phyloP scores from a whole-genome alignment of 2,113 vertebrate genomes.

The Peucedramus taeniatus region DNA sequence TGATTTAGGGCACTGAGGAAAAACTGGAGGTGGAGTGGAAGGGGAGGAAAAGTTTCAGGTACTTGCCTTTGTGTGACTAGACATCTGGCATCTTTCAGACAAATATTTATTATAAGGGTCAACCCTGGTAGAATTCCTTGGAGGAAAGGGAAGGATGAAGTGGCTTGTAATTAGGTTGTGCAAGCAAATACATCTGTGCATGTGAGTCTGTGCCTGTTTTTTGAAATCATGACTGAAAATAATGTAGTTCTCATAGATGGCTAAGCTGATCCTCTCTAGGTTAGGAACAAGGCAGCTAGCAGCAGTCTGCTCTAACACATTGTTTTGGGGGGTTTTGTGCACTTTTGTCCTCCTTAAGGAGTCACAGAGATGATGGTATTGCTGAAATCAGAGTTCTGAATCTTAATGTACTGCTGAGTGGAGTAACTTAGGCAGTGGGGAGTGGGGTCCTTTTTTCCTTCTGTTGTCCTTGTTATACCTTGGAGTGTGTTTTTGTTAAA shows the following conservation, averaged over 20 bases:
- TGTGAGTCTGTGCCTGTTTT: background rate
- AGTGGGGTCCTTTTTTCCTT: background rate
- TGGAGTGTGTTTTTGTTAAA: background rate
- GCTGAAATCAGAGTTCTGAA: background rate
- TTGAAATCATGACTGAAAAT: background rate
- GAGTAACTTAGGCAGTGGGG: background rate
- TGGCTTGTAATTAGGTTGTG: background rate
- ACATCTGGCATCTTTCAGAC: background rate
- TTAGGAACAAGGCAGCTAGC: background rate
- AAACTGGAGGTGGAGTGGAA: background rate
- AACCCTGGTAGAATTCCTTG: background rate
- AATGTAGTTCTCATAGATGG: background rate
- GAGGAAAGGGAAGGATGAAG: background rate
- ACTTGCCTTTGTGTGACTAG: background rate
- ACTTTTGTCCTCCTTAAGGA: background rate
- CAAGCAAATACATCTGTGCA: background rate
- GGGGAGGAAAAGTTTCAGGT: background rate
- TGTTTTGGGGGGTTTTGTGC: background rate
- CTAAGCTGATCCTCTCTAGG: background rate
- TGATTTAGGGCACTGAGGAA: background rate
- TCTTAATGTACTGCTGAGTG: background rate
- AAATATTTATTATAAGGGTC: background rate
- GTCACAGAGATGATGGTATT: background rate
- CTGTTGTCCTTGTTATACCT: background rate
- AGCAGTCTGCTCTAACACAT: background rate